Base-by-base conservation (phyloP, 2,113 vertebrate species). In the Malaclemys terrapin region DNA sequence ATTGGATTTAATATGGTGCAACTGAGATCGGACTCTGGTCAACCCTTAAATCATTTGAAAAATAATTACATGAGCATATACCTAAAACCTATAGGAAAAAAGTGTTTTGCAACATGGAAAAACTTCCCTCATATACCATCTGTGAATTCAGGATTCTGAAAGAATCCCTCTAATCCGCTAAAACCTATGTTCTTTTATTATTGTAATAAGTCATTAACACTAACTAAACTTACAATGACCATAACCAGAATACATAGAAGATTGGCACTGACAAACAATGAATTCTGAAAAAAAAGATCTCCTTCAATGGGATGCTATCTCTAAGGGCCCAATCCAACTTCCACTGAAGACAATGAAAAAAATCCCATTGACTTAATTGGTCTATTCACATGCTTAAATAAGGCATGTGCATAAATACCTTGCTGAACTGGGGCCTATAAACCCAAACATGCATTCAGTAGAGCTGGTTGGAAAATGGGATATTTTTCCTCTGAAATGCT, bases 91-190 rank as follows among this genome's bases (percentile, higher is more conserved):
- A 5, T 13, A 8, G 35, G n/a, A 35, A 78, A 91, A 80, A 7
- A 8, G 31, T 1, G 29, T 83, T 45, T 59, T 45, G 24, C 22
- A 53, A 14, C 3, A 10, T 4, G 42, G 42, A 90, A 78, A 20
- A 0, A 0, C 27, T 42, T 45, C 31, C 82, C n/a, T 89, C 0
- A 0, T 52, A 54, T 8, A 62, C 95, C 94, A 94, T 95, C 96
- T 96, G 97, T 93, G 96, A 95, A 84, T 92, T 94, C 98, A 52
- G 98, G 97, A 89, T 97, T 98, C 98, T 96, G 92, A 76, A 84
- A 86, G 42, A 47, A 59, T 72, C 31, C 82, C 79, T 80, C 92
- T 97, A 81, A 85, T 16, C 53, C 14, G 49, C 38, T 42, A 80
- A 3, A 2, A 52, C 45, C 5, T 0, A 1, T 29, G 59, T 75